Evolutionary conservation across 1,140 invertebrate species (phyloP), one percentile per base, ranked within the genome.

Genomic region (Drosophila serrata): DNA sequence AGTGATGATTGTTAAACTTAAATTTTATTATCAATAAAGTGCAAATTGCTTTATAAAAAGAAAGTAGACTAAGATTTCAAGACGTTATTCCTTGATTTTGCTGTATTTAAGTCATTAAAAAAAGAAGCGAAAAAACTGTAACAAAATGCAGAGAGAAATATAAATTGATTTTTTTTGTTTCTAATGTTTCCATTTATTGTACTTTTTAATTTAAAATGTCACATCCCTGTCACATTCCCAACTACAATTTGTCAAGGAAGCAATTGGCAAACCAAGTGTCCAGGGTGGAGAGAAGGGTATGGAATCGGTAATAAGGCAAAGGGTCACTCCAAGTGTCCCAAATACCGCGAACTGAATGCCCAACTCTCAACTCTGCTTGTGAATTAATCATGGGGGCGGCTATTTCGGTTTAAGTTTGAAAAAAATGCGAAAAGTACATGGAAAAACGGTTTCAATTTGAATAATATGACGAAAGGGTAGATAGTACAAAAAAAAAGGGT

Each of bases 401-500:
- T 90, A 78, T 82, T 82, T 79, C 59, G 79, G 67, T 88, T 84
- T 79, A 24, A 27, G 53, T 55, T 55, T 35, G 49, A 43, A 35
- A 84, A 88, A 87, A 88, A 88, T 84, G 85, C 53, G 68, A 81
- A 88, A 88, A 90, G 81, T 88, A 90, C 84, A 84, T 68, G 69
- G 60, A 88, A 90, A 87, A 88, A 65, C 49, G 77, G 73, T 33
- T 67, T 55, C 75, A 90, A 90, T 87, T 87, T 87, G 73, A 77
- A 90, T 81, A 81, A 88, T 74, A 73, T 76, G 79, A 72, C 79
- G 63, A 75, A 69, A 80, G 53, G 58, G 58, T 31, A n/a, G 19
- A 31, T n/a, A 24, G 29, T 42, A 4, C 24, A 24, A 29, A 2
- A 39, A 49, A 49, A 69, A 87, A 87, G 84, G 84, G 85, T 87